Base-by-base conservation (phyloP, 2,888 invertebrate species). In the Ectemnius lituratus region DNA sequence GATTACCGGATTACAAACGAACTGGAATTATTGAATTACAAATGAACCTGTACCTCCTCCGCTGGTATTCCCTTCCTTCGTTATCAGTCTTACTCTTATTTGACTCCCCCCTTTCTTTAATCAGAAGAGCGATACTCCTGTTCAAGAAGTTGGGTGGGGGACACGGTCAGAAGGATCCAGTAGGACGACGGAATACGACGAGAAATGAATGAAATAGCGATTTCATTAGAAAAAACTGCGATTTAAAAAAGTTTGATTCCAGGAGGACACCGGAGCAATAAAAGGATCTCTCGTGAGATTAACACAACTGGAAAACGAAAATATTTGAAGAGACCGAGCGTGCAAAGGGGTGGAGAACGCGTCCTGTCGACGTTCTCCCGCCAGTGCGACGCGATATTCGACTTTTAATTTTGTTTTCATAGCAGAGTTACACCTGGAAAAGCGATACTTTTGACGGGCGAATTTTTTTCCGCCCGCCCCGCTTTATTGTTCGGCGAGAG, bases 1-100 rank as follows among this genome's bases (percentile, higher is more conserved):
- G 88, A 88, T 89, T 88, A 88, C 86, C 85, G 86, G 79, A 87
- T 88, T 86, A 86, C 86, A 84, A 87, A 86, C 86, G 87, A 87
- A 88, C 81, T 83, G 82, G 82, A 86, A 85, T 85, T 84, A 87
- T 88, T 84, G 84, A 85, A 82, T 87, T 88, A 87, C 86, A 85
- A 77, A 81, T 77, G 79, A 76, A 52, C n/a, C 52, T 47, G 73
- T 52, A 56, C 70, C 71, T 73, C 70, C 78, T 78, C 68, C 62
- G 63, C 28, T 52, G 56, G 64, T 70, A 62, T 62, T 72, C 60
- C 59, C 52, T 60, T 64, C 67, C 52, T 62, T 74, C 49, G 68
- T 62, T 70, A 56, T 58, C 58, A 70, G 67, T 65, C 66, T 74
- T 28, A 59, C 6, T 45, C 28, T 37, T n/a, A 5, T 4, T 16